Conservation (phyloP, 2,797 vertebrate genomes). For the Pseudopleuronectes americanus region DNA sequence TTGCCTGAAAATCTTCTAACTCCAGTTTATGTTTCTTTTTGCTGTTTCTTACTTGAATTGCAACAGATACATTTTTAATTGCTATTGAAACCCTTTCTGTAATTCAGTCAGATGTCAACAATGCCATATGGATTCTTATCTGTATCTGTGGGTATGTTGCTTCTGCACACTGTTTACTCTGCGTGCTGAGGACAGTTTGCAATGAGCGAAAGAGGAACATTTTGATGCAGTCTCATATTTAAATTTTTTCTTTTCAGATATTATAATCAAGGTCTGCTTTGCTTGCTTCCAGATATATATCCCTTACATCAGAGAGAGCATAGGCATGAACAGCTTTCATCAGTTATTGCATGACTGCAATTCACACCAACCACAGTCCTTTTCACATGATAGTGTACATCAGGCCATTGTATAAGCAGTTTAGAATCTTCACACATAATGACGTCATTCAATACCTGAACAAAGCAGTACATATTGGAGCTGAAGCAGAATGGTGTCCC, state of each 20-base stretch:
- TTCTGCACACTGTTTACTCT: conserved; percentile 67
- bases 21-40: conserved; percentile 24
- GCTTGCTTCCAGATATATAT: conserved; percentile 84
- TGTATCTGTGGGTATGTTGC: conserved; percentile 45
- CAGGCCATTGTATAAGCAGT: neutral
- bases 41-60: conserved; percentile 44
- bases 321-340: conserved; percentile 53
- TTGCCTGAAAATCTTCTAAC: conserved; percentile 48
- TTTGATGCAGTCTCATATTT: conserved; percentile 76
- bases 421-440: neutral
- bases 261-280: conserved; percentile 83
- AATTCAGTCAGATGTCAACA: conserved; percentile 30
- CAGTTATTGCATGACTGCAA: conserved; percentile 55
- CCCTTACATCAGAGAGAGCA: conserved; percentile 78
- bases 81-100: conserved; percentile 27
- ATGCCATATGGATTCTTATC: conserved; percentile 42
- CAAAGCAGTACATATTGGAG: neutral
- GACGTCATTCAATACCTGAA: neutral
- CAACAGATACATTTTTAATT: conserved; percentile 29
- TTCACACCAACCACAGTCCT: conserved; percentile 31
- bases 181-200: conserved; percentile 56
- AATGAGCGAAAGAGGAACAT: conserved; percentile 63
- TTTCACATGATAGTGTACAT: conserved; percentile 25
- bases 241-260: conserved; percentile 75
- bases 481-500: neutral